Conservation (phyloP, 2,113 vertebrate genomes). For the Trogon surrucura region DNA sequence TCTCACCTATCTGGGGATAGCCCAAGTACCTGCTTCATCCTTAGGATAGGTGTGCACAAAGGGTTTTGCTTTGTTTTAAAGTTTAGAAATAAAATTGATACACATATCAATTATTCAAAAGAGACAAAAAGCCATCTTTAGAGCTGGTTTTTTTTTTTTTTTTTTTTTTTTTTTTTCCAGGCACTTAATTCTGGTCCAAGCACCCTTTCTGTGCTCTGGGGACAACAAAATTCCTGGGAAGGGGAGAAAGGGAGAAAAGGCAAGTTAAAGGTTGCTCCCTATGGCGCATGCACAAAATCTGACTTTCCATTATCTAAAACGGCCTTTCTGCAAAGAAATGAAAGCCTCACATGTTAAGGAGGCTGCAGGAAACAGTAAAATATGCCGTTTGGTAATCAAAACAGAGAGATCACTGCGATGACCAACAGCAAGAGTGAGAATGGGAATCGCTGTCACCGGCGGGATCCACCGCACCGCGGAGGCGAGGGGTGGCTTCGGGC, state of each 20-base stretch:
- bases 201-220: not conserved
- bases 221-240: not conserved
- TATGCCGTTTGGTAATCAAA: rapidly evolving
- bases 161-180: not conserved
- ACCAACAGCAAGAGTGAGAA: rapidly evolving
- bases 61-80: not conserved
- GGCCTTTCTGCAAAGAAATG: not conserved
- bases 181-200: not conserved
- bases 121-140: not conserved
- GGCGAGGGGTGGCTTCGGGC: not conserved
- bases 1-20: too few relatives aligned
- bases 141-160: not conserved
- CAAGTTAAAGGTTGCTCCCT: not conserved
- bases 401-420: rapidly evolving
- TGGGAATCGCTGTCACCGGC: rapidly evolving
- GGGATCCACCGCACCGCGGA: rapidly evolving
- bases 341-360: not conserved
- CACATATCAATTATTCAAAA: not conserved
- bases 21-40: not conserved
- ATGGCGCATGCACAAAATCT: not conserved
- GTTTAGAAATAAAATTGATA: not conserved
- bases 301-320: not conserved
- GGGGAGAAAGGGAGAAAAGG: not conserved
- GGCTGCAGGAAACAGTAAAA: not conserved
- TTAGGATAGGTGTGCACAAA: not conserved